These are phyloP conservation scores for Mormoops blainvillei DNA, from an alignment of 2,113 vertebrate species.

Conservation along the genomic window DNA sequence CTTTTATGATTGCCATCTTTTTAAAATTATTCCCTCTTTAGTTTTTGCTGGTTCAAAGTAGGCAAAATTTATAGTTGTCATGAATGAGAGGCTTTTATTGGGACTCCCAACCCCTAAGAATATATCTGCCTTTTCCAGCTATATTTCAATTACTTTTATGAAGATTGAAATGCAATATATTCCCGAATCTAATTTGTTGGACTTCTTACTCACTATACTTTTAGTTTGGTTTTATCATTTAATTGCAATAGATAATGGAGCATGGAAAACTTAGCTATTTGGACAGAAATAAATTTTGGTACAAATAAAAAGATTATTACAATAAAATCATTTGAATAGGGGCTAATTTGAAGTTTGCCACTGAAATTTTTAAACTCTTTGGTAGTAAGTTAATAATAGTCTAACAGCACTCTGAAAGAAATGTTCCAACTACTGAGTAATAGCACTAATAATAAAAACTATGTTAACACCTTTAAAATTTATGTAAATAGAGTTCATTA, in stretches of 20 bases:
- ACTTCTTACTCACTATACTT: neutral
- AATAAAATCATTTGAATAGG: neutral
- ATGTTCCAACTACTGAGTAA: neutral
- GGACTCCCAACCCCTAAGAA: neutral
- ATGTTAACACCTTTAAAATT: neutral
- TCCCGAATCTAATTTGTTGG: neutral
- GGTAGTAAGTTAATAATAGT: neutral
- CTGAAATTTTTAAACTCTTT: neutral
- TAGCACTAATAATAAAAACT: neutral
- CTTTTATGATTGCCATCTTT: neutral
- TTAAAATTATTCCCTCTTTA: conserved; percentile 13
- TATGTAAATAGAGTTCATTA: neutral
- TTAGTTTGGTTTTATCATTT: conserved; percentile 22
- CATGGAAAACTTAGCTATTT: neutral
- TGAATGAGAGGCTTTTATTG: neutral
- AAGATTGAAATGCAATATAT: neutral
- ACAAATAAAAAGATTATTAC: neutral
- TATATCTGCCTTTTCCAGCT: neutral
- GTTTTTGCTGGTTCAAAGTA: neutral
- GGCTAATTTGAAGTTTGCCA: neutral
- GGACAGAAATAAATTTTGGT: neutral
- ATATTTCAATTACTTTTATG: neutral
- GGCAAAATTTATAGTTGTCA: neutral
- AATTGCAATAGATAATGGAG: neutral
- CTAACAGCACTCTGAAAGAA: neutral